phyloP scores from a whole-genome alignment of 2,888 invertebrate species.

The Rotaria macrura region DNA sequence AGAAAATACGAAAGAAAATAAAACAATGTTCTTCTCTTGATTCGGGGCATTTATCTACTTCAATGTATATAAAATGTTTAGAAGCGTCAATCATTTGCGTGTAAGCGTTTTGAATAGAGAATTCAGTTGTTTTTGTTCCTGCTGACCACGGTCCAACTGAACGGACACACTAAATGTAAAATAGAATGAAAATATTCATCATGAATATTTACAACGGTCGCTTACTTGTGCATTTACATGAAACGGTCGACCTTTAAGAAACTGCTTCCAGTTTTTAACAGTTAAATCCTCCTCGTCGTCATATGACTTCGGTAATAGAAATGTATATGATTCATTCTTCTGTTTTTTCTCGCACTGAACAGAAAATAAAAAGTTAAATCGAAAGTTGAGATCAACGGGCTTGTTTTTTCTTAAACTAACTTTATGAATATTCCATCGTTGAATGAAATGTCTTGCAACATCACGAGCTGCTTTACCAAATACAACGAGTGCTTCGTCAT shows the following conservation, averaged over 20 bases:
- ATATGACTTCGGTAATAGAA: conserved; percentile 30
- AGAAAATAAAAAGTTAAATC: background rate
- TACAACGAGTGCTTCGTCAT: conserved; percentile 74
- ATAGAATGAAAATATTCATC: background rate
- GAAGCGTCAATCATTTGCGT: conserved; percentile 78
- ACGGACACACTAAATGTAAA: conserved; percentile 48
- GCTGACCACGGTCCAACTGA: conserved; percentile 82
- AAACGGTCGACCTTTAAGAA: background rate
- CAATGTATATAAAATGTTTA: conserved; percentile 87
- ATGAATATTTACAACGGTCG: background rate
- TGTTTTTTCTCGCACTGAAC: conserved; percentile 11
- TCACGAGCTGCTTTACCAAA: conserved; percentile 74
- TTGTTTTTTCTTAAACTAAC: background rate
- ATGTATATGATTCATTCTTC: conserved; percentile 25
- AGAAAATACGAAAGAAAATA: background rate
- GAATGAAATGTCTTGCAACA: conserved; percentile 82
- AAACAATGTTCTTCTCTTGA: background rate
- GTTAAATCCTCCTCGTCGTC: background rate
- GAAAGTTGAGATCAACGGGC: too few species aligned
- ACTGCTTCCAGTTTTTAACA: background rate
- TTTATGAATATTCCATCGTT: conserved; percentile 66
- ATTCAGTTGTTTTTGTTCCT: conserved; percentile 73
- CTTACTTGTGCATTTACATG: background rate
- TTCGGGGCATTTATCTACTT: conserved; percentile 45
- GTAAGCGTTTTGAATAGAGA: conserved; percentile 86